Evolutionary conservation across 2,888 invertebrate species (phyloP), one percentile per base, ranked within the genome.

Genomic region (Apodemia hepburni): DNA sequence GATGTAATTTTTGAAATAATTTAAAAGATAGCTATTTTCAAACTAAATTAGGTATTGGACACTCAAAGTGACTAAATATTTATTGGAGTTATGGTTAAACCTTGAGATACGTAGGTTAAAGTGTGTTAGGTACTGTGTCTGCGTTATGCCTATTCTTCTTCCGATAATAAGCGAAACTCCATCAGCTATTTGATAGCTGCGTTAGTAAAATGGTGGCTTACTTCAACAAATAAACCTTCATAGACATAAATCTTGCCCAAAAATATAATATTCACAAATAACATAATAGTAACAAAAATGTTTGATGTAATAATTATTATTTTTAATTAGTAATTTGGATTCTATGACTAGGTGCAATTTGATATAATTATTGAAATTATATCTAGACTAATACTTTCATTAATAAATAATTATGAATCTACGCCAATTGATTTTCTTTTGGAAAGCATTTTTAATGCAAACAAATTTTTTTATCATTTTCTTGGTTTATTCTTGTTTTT

Each of bases 1-100:
- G 62, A 60, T 42, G 51, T 62, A 42, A 42, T 60, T 60, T 27
- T n/a, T 27, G 54, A 57, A 15, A 57, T 57, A n/a, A 12, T 27
- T 57, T 57, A 7, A 57, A 29, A 29, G 54, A 27, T 54, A 22
- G 15, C 54, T 57, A 57, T 57, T 57, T 29, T 57, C n/a, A 29
- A 57, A 57, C 27, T 27, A 29, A 57, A 27, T 57, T 57, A 57
- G 54, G 29, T 29, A 22, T 51, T 29, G 29, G 27, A 57, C 54
- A 57, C 54, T 29, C 29, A 57, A 57, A 57, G 54, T 57, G 54
- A 6, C 22, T 29, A 29, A 57, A 57, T 57, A 57, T 57, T 57
- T 57, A 57, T 57, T 57, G 54, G 29, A 57, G 54, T 57, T 57
- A n/a, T 54, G 54, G 54, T 54, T 51, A 18, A 51, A 51, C 22